phyloP scores from a whole-genome alignment of 2,888 invertebrate genomes.

The Coenonympha arcania region DNA sequence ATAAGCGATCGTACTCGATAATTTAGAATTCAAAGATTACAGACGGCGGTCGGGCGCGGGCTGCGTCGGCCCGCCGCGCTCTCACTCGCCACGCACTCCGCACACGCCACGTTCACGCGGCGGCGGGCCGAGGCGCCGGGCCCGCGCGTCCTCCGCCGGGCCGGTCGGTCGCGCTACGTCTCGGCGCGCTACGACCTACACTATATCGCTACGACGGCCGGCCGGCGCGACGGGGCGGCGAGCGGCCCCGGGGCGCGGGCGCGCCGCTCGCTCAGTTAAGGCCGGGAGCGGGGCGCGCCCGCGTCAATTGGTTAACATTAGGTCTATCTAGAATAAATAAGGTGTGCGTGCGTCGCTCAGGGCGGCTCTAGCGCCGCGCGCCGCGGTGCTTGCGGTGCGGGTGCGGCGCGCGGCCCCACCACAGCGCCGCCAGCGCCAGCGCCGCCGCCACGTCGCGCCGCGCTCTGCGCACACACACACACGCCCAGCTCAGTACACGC shows the following conservation, averaged over 20 bases:
- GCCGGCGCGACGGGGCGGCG: conserved; percentile 38
- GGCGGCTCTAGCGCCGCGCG: conserved; percentile 73
- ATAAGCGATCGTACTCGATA: conserved; percentile 60
- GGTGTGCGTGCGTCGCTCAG: conserved; percentile 47
- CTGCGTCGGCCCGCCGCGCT: conserved; percentile 31
- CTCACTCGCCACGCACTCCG: conserved; percentile 25
- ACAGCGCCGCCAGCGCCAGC: conserved; percentile 58
- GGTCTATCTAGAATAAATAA: conserved; percentile 72
- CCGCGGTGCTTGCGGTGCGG: conserved; percentile 73
- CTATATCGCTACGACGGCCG: conserved; percentile 45
- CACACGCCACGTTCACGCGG: conserved; percentile 26
- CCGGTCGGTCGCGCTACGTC: conserved; percentile 29
- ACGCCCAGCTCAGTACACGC: not conserved
- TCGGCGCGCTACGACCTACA: conserved; percentile 40
- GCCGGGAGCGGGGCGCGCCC: conserved; percentile 52
- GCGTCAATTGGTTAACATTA: conserved; percentile 69
- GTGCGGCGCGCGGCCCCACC: conserved; percentile 49
- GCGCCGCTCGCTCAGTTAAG: conserved; percentile 51
- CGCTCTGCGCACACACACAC: conserved; percentile 40
- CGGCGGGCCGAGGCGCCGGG: conserved; percentile 29
- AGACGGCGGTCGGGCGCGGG: conserved; percentile 34
- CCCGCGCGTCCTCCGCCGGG: conserved; percentile 29
- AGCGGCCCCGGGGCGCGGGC: conserved; percentile 44
- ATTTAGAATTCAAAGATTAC: conserved; percentile 61
- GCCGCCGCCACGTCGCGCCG: conserved; percentile 51